Conservation (phyloP, 2,888 invertebrate genomes). For the Eupithecia subfuscata region DNA sequence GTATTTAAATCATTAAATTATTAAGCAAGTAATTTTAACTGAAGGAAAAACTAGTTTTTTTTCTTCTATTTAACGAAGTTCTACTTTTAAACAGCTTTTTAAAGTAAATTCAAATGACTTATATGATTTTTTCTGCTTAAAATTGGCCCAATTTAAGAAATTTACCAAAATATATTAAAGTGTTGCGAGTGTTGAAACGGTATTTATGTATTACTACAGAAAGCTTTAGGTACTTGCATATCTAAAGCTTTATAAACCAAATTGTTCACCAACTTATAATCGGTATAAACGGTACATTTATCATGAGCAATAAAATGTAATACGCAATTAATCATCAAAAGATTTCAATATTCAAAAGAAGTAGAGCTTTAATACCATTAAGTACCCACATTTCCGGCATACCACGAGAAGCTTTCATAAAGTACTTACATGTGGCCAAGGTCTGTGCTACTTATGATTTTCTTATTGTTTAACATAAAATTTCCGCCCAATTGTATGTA, state of each 20-base stretch:
- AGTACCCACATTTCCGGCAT: conserved; percentile 35
- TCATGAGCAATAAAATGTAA: conserved; percentile 21
- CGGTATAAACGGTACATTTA: conserved; percentile 21
- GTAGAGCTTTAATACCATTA: conserved; percentile 35
- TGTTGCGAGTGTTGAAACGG: not conserved
- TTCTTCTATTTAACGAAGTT: not conserved
- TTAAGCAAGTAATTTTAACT: not conserved
- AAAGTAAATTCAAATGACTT: not conserved
- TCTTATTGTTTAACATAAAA: conserved; percentile 2
- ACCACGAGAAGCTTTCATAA: conserved; percentile 30
- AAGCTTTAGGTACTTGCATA: not conserved
- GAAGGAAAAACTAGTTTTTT: not conserved
- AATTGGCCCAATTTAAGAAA: not conserved
- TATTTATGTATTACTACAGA: not conserved
- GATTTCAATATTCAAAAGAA: conserved; percentile 35
- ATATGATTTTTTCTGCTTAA: not conserved
- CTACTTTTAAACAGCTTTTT: not conserved
- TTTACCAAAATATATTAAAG: not conserved
- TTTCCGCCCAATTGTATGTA: not conserved
- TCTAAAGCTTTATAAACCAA: not conserved
- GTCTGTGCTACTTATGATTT: conserved; percentile 18
- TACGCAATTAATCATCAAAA: conserved; percentile 37
- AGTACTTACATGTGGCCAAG: conserved; percentile 29
- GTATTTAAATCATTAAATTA: not conserved
- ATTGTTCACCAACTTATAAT: conserved; percentile 12